phyloP scores from a whole-genome alignment of 2,888 invertebrate species.

The Liposcelis brunnea region DNA sequence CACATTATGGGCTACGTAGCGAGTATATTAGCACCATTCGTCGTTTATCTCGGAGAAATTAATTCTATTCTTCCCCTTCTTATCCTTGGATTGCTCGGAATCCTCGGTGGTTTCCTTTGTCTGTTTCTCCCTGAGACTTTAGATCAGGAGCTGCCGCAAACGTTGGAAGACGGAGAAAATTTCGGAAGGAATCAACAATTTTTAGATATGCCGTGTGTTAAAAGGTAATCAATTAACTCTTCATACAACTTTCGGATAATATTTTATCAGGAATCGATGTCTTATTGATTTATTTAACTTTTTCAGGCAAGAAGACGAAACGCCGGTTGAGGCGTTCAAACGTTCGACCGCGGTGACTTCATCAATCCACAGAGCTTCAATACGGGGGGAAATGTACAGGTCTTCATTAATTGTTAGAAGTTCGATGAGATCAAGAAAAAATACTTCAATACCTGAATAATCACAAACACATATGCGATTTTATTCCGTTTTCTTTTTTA shows the following conservation, averaged over 20 bases:
- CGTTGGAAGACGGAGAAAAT: conserved; percentile 68
- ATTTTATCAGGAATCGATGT: neutral
- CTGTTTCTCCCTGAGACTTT: conserved; percentile 72
- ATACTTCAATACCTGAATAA: too few species aligned
- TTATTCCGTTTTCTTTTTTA: too few species aligned
- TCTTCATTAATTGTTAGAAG: conserved; percentile 16
- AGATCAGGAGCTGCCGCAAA: conserved; percentile 71
- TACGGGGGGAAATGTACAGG: conserved; percentile 36
- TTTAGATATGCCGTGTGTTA: conserved; percentile 64
- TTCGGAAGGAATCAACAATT: conserved; percentile 65
- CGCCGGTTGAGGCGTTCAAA: conserved; percentile 14
- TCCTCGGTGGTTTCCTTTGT: conserved; percentile 56
- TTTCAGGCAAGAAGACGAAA: conserved; percentile 6
- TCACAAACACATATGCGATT: too few species aligned
- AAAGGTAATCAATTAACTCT: conserved; percentile 31
- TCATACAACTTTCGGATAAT: conserved; percentile 13
- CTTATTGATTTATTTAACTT: conserved; percentile 4
- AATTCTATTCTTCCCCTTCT: conserved; percentile 56
- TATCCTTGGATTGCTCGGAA: conserved; percentile 57
- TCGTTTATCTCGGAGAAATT: conserved; percentile 62
- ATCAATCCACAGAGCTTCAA: conserved; percentile 37
- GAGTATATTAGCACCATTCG: conserved; percentile 65
- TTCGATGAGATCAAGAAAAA: conserved; percentile 1
- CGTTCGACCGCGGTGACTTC: conserved; percentile 24
- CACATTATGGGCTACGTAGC: conserved; percentile 80